A percentile compares a stretch with the other conserved stretches of the same genome.
Conservation (phyloP, 1,140 invertebrate species). For the Caerostris darwini region DNA sequence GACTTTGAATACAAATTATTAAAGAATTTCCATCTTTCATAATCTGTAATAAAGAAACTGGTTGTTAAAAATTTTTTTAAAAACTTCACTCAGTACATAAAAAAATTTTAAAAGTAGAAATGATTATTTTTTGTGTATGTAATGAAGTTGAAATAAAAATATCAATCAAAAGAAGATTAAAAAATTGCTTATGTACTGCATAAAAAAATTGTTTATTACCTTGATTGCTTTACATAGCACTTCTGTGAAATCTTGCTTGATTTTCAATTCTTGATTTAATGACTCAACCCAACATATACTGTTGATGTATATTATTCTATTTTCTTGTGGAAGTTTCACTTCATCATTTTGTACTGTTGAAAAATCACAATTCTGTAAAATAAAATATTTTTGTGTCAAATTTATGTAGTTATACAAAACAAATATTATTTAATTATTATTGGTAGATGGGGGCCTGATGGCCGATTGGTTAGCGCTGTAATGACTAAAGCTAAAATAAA, state of each 20-base stretch:
- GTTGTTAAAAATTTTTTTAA: not conserved
- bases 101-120: not conserved
- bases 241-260: slow-evolving; percentile 9
- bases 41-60: slow-evolving; percentile 22
- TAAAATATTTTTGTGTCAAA: no score
- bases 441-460: no score
- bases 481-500: no score
- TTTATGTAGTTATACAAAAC: no score
- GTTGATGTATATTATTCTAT: slow-evolving; percentile 45
- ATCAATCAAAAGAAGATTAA: not conserved
- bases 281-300: slow-evolving; percentile 21
- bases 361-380: not conserved
- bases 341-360: not conserved
- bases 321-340: not conserved
- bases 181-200: no score
- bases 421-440: no score
- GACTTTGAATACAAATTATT: slow-evolving; percentile 59
- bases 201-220: not conserved
- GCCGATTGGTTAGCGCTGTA: no score
- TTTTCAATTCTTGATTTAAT: slow-evolving; percentile 25
- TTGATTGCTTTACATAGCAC: slow-evolving; percentile 7
- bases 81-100: not conserved
- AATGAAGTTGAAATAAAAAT: not conserved
- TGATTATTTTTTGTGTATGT: not conserved
- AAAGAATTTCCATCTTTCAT: slow-evolving; percentile 29